Evolutionary conservation across 35 echinoderm and acorn worm genomes (phyloP).

Genomic region (Hemicentrotus pulcherrimus): DNA sequence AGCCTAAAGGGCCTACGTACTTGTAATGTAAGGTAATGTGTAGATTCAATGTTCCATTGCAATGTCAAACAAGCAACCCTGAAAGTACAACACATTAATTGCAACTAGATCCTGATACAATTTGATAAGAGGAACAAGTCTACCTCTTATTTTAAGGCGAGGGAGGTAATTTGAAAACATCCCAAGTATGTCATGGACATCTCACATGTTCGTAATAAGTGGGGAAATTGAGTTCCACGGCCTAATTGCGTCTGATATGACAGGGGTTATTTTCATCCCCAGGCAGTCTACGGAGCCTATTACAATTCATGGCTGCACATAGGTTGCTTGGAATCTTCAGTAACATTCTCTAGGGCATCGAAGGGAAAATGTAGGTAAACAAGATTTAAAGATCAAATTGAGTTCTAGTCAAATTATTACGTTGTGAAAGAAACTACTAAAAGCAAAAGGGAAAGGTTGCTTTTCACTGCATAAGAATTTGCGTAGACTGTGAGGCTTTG

Average conservation of each 20-base stretch:
- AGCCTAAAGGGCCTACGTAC: no score
- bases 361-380: no score
- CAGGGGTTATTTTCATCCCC: neutral
- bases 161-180: conserved; percentile 10
- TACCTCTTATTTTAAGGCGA: neutral
- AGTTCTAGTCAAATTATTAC: no score
- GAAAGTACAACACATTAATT: neutral
- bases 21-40: no score
- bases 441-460: no score
- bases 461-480: no score
- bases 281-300: neutral
- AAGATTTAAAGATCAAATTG: no score
- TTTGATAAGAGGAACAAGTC: neutral
- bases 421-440: no score
- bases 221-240: neutral
- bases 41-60: no score
- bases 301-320: neutral
- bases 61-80: neutral
- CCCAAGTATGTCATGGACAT: neutral
- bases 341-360: no score
- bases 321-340: neutral
- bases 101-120: neutral
- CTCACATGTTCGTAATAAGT: neutral
- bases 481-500: no score
- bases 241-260: neutral